A percentile compares a stretch with the other conserved stretches of the same genome.
These are phyloP conservation scores for Drosophila lutescens DNA, from an alignment of 2,888 invertebrate species.

Conservation along the genomic window DNA sequence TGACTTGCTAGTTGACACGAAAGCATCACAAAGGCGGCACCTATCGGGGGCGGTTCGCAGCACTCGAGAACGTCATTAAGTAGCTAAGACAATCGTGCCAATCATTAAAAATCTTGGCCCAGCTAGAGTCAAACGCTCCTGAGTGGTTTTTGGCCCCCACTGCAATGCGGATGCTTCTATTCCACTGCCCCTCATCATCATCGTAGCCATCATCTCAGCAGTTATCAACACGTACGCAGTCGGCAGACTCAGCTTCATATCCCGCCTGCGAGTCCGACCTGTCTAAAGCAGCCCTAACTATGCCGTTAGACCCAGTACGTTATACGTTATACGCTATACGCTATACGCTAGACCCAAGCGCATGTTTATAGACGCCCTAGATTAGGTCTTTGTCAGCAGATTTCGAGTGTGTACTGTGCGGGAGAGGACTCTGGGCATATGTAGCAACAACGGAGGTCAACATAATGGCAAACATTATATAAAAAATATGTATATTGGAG, in stretches of 20 bases:
- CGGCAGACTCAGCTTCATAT: constrained; percentile 3
- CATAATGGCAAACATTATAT: background rate
- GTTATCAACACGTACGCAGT: constrained; percentile 77
- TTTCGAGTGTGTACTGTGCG: constrained; percentile 75
- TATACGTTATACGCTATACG: constrained; percentile 18
- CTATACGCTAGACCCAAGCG: constrained; percentile 43
- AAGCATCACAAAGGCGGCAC: constrained; percentile 53
- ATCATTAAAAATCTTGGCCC: constrained; percentile 77
- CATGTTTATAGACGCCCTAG: constrained; percentile 77
- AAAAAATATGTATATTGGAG: background rate
- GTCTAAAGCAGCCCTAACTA: constrained; percentile 71
- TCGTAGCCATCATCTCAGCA: constrained; percentile 56
- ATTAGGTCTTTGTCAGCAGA: constrained; percentile 82
- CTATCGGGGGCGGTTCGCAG: constrained; percentile 27
- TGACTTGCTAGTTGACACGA: constrained; percentile 70
- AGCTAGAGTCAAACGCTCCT: constrained; percentile 59
- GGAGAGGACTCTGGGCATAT: constrained; percentile 39
- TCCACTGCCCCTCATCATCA: constrained; percentile 15
- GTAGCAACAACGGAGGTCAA: constrained; percentile 7
- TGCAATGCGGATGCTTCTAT: constrained; percentile 64
- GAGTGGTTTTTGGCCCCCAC: constrained; percentile 32
- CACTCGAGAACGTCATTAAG: constrained; percentile 74
- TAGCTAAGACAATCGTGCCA: constrained; percentile 80
- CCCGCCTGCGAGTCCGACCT: constrained; percentile 58
- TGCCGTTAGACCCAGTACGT: constrained; percentile 51